phyloP scores from a whole-genome alignment of 2,888 invertebrate species.

The Notocelia uddmanniana region DNA sequence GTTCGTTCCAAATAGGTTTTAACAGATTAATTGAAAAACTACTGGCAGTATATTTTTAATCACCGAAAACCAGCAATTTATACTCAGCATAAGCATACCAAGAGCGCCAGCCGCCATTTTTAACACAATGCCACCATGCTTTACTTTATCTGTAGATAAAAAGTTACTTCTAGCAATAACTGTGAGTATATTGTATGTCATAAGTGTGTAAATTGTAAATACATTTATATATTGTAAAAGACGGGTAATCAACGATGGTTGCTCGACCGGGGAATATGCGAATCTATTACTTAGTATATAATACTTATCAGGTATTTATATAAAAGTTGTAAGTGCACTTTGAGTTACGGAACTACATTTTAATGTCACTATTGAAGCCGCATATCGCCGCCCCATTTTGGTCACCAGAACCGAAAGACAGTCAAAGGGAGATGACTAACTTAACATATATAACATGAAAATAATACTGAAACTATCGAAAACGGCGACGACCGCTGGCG shows the following conservation, averaged over 20 bases:
- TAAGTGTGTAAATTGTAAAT: slow-evolving; percentile 83
- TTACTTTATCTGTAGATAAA: slow-evolving; percentile 79
- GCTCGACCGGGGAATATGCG: slow-evolving; percentile 68
- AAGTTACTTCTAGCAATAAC: slow-evolving; percentile 79
- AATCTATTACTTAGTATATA: slow-evolving; percentile 56
- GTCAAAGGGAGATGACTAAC: slow-evolving; percentile 50
- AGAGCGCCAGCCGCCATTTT: slow-evolving; percentile 50
- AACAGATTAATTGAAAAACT: slow-evolving; percentile 35
- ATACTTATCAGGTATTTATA: slow-evolving; percentile 71
- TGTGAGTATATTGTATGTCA: slow-evolving; percentile 79
- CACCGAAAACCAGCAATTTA: slow-evolving; percentile 26
- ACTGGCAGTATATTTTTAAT: slow-evolving; percentile 41
- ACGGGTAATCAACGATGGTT: slow-evolving; percentile 71
- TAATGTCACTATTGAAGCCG: slow-evolving; percentile 62
- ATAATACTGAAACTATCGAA: slow-evolving; percentile 46
- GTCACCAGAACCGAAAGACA: slow-evolving; percentile 49
- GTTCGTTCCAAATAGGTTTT: slow-evolving; percentile 26
- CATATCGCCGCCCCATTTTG: slow-evolving; percentile 51
- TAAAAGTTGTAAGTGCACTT: slow-evolving; percentile 83
- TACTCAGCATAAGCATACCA: slow-evolving; percentile 10
- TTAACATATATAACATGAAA: slow-evolving; percentile 63
- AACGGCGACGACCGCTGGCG: slow-evolving; percentile 26
- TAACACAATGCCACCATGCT: slow-evolving; percentile 66
- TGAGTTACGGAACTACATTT: slow-evolving; percentile 80
- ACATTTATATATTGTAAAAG: slow-evolving; percentile 80